These are phyloP conservation scores for Dipodomys stephensi DNA, from an alignment of 2,113 vertebrate genomes.

Conservation along the genomic window DNA sequence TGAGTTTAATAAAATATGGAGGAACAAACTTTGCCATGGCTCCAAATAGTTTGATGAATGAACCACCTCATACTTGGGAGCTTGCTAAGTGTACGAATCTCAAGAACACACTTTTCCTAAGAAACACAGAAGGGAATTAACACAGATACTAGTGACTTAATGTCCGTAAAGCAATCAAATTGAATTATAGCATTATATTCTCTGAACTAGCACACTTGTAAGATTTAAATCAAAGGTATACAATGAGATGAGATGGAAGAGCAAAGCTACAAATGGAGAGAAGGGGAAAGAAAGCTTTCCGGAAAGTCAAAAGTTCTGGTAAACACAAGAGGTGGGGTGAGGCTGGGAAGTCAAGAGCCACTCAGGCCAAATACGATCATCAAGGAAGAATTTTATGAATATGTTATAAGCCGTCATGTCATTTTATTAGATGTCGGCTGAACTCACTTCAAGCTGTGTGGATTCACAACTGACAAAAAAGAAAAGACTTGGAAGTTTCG, in stretches of 20 bases:
- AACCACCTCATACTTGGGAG: constrained; percentile 54
- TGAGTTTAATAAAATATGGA: constrained; percentile 79
- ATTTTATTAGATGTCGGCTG: constrained; percentile 60
- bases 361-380: constrained; percentile 29
- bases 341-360: not conserved
- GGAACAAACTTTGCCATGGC: constrained; percentile 61
- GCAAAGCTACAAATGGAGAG: not conserved
- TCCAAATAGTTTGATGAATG: constrained; percentile 32
- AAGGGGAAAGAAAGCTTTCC: not conserved
- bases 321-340: constrained; percentile 27
- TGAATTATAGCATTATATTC: not conserved
- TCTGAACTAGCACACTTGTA: not conserved
- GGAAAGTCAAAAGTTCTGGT: constrained; percentile 33
- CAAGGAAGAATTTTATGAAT: constrained; percentile 44
- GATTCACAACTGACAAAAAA: constrained; percentile 40
- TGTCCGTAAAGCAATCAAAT: constrained; percentile 4
- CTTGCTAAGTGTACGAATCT: rapidly evolving
- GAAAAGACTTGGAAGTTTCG: constrained; percentile 45
- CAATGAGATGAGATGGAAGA: not conserved
- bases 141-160: not conserved
- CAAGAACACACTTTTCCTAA: constrained; percentile 27
- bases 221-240: not conserved
- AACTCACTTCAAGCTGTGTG: constrained; percentile 44
- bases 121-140: not conserved
- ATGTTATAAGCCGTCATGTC: constrained; percentile 50